These are phyloP conservation scores for Callorhinus ursinus DNA, from an alignment of 2,113 vertebrate species.

Conservation along the genomic window DNA sequence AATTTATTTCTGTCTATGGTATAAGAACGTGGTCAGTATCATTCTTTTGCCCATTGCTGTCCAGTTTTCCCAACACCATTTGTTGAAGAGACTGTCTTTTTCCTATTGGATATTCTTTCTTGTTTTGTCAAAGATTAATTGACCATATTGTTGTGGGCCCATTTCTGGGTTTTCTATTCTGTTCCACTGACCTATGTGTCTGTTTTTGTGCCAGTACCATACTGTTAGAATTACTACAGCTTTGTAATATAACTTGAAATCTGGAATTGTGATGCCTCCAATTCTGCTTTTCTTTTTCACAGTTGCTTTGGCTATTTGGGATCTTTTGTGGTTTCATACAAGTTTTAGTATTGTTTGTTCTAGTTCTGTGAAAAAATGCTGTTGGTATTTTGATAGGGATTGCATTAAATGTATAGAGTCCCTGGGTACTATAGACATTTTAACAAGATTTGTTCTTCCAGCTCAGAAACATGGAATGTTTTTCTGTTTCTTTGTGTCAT, in stretches of 20 bases:
- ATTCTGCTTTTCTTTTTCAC: background rate
- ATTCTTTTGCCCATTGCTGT: background rate
- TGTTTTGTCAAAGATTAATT: background rate
- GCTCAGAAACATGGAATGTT: background rate
- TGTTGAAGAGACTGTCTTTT: background rate
- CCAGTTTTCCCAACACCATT: background rate
- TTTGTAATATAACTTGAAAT: background rate
- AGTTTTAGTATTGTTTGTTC: background rate
- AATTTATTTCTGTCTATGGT: background rate
- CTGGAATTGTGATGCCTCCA: background rate
- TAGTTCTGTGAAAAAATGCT: background rate
- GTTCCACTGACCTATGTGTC: background rate
- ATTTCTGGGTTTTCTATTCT: background rate
- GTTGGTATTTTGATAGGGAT: background rate
- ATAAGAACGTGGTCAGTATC: background rate
- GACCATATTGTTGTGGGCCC: background rate
- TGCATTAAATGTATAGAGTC: background rate
- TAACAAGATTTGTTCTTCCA: background rate
- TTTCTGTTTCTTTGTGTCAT: background rate
- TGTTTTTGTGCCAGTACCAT: background rate
- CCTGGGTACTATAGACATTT: background rate
- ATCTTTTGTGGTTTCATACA: background rate
- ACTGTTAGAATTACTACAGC: background rate
- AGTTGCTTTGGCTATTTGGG: background rate
- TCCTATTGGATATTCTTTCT: background rate